Evolutionary conservation across 2,113 vertebrate species (phyloP).

Genomic region (Sinocyclocheilus maitianheensis): DNA sequence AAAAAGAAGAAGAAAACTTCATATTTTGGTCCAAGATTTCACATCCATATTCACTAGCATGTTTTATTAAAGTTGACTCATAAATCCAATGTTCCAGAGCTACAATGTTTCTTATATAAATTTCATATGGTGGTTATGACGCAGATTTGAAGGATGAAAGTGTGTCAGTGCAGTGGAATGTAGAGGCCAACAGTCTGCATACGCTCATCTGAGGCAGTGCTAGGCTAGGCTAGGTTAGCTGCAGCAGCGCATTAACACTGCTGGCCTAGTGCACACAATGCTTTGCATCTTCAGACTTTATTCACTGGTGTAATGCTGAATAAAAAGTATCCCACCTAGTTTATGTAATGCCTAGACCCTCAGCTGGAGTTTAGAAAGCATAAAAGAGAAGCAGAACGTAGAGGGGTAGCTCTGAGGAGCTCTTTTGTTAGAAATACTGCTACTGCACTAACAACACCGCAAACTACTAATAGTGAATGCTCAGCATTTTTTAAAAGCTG

Average conservation of each 20-base stretch:
- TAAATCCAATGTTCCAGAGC: background rate
- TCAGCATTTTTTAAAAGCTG: background rate
- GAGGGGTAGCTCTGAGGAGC: background rate
- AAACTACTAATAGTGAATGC: background rate
- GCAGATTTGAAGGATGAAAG: background rate
- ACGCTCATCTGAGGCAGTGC: background rate
- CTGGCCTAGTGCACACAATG: background rate
- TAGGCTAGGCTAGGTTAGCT: constrained; percentile 26
- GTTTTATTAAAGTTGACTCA: background rate
- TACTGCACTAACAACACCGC: background rate
- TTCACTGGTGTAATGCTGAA: background rate
- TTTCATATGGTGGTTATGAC: background rate
- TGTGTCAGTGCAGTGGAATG: constrained; percentile 4
- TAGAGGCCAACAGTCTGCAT: background rate
- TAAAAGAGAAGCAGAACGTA: background rate
- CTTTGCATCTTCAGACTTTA: background rate
- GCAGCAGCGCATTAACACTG: background rate
- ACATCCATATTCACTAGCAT: background rate
- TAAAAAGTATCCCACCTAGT: background rate
- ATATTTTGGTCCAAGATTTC: constrained; percentile 3
- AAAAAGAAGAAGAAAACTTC: background rate
- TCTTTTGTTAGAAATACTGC: background rate
- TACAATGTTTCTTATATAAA: background rate
- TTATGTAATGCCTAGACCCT: background rate
- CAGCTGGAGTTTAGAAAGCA: background rate